Evolutionary conservation across 2,888 invertebrate species (phyloP).

Genomic region (Nezara viridula): DNA sequence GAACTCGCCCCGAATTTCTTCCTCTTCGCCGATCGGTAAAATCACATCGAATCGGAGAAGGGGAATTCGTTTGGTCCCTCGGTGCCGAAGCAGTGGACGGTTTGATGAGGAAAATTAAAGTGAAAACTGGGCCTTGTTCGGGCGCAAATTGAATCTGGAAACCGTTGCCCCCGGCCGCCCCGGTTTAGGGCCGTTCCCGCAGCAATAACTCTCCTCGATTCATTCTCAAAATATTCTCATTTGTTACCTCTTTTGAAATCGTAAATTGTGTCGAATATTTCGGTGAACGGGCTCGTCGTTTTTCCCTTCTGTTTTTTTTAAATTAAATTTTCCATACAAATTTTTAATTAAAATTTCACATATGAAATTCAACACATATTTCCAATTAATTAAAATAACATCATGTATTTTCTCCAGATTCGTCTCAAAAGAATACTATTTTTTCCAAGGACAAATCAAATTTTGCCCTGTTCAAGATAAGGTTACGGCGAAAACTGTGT

Average conservation of each 20-base stretch:
- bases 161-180: not conserved
- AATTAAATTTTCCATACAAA: not conserved
- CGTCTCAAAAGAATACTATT: no score
- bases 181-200: not conserved
- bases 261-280: not conserved
- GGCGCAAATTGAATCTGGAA: slow-evolving; percentile 8
- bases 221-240: not conserved
- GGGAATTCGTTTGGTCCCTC: not conserved
- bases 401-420: no score
- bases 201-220: not conserved
- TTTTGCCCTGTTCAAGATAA: no score
- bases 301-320: no score
- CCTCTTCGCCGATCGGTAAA: not conserved
- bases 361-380: no score
- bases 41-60: not conserved
- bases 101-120: slow-evolving; percentile 9
- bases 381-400: no score
- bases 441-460: no score
- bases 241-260: not conserved
- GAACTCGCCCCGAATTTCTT: not conserved
- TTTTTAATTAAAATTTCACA: no score
- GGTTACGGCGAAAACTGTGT: no score
- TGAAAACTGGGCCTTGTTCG: not conserved
- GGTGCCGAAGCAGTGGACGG: not conserved
- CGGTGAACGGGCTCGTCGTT: no score